phyloP scores from a whole-genome alignment of 2,113 vertebrate genomes.

The Diphyllodes magnificus region DNA sequence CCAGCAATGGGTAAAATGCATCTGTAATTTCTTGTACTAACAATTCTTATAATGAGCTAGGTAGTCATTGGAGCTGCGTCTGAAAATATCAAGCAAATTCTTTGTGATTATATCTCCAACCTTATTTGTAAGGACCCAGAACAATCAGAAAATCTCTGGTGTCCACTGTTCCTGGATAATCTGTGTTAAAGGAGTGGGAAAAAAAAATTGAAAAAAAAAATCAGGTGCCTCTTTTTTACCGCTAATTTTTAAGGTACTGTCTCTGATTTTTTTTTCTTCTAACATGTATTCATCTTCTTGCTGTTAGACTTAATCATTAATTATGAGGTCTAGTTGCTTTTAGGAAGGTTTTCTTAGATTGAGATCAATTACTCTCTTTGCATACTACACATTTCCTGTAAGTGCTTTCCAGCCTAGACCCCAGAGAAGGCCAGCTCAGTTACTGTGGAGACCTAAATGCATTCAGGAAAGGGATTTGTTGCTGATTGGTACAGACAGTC shows the following conservation, averaged over 20 bases:
- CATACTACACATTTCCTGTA: constrained; percentile 22
- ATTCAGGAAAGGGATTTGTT: constrained; percentile 67
- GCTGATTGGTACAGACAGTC: constrained; percentile 77
- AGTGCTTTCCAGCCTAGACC: constrained; percentile 8
- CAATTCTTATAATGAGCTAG: neutral
- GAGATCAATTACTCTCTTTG: neutral
- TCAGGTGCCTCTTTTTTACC: neutral
- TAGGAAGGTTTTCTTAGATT: neutral
- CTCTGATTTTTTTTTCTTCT: neutral
- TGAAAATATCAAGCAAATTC: neutral
- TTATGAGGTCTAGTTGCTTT: neutral
- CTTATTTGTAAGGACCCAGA: neutral
- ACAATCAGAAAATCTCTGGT: neutral
- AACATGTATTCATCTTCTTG: neutral
- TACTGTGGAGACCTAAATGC: constrained; percentile 69
- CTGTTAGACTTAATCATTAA: neutral
- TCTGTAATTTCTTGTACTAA: neutral
- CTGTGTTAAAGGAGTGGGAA: neutral
- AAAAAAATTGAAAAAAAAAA: neutral
- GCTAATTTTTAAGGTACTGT: neutral
- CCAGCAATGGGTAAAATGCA: neutral
- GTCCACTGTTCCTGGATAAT: neutral
- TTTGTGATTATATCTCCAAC: neutral
- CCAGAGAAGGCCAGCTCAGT: constrained; percentile 48
- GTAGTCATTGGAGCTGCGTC: neutral